Evolutionary conservation across 2,888 invertebrate species (phyloP).

Genomic region (Drosophila setosimentum): DNA sequence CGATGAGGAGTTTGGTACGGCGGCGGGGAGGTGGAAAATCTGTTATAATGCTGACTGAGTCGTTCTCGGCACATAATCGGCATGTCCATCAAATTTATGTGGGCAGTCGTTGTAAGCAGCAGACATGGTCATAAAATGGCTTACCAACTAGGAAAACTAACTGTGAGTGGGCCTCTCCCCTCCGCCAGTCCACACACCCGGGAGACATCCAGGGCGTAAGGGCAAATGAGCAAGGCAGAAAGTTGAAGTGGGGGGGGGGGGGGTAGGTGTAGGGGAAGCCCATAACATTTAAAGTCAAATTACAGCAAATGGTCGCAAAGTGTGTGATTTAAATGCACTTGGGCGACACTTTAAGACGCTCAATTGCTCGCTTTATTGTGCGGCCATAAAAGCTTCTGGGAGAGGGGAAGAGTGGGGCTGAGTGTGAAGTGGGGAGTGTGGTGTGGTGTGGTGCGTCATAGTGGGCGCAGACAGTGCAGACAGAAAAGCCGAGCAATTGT

Average conservation of each 20-base stretch:
- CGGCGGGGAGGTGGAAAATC: neutral
- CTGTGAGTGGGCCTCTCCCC: slow-evolving; percentile 25
- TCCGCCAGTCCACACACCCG: neutral
- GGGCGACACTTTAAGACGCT: slow-evolving; percentile 81
- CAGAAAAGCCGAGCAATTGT: slow-evolving; percentile 77
- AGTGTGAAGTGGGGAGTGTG: neutral
- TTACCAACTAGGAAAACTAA: slow-evolving; percentile 72
- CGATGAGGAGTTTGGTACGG: neutral
- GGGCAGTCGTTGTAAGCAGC: slow-evolving; percentile 59
- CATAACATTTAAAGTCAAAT: slow-evolving; percentile 83
- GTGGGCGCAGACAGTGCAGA: slow-evolving; percentile 17
- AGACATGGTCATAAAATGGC: slow-evolving; percentile 76
- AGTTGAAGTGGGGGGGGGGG: neutral
- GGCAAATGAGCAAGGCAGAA: too few relatives aligned
- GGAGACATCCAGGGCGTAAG: neutral
- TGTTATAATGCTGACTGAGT: slow-evolving; percentile 34
- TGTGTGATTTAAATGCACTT: slow-evolving; percentile 84
- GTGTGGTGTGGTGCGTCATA: slow-evolving; percentile 4
- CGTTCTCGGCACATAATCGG: slow-evolving; percentile 72
- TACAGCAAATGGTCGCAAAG: slow-evolving; percentile 82
- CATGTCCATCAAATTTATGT: slow-evolving; percentile 80
- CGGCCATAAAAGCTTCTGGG: slow-evolving; percentile 74
- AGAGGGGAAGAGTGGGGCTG: neutral
- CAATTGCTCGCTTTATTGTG: slow-evolving; percentile 82
- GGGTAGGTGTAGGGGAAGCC: neutral